Percentiles rank a stretch among this genome's conserved stretches.
These are phyloP conservation scores for Girardinus metallicus DNA, from an alignment of 2,797 vertebrate species.

Conservation along the genomic window DNA sequence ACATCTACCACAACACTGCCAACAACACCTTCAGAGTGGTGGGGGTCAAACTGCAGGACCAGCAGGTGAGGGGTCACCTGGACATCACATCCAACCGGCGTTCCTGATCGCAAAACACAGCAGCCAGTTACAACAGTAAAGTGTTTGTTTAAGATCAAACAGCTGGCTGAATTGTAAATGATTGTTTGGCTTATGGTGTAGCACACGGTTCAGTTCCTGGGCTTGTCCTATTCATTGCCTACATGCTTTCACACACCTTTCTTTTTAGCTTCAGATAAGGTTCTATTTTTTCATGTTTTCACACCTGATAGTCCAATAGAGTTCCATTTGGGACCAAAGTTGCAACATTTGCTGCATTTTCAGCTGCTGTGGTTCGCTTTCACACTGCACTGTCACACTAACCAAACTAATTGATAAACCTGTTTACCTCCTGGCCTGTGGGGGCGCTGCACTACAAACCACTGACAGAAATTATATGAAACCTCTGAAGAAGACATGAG, in stretches of 20 bases:
- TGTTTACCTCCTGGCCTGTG: too few species aligned
- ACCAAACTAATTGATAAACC: too few species aligned
- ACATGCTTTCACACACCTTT: neutral
- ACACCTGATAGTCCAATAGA: too few species aligned
- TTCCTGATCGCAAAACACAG: neutral
- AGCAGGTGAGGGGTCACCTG: constrained; percentile 84
- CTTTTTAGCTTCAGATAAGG: too few species aligned
- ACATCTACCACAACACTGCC: constrained; percentile 98
- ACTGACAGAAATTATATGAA: too few species aligned
- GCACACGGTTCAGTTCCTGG: neutral
- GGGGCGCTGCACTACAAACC: too few species aligned
- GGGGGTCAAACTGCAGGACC: constrained; percentile 98
- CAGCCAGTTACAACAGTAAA: neutral
- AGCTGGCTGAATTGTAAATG: neutral
- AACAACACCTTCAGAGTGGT: constrained; percentile 88
- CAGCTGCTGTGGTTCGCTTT: too few species aligned
- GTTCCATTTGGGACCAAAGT: too few species aligned
- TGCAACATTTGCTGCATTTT: too few species aligned
- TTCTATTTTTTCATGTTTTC: too few species aligned
- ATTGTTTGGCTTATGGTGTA: neutral
- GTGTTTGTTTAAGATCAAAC: neutral
- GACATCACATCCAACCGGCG: neutral
- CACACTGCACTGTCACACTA: too few species aligned
- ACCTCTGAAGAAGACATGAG: too few species aligned
- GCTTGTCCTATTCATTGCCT: neutral